Evolutionary conservation across 2,888 invertebrate species (phyloP).

Genomic region (Amorpha juglandis): DNA sequence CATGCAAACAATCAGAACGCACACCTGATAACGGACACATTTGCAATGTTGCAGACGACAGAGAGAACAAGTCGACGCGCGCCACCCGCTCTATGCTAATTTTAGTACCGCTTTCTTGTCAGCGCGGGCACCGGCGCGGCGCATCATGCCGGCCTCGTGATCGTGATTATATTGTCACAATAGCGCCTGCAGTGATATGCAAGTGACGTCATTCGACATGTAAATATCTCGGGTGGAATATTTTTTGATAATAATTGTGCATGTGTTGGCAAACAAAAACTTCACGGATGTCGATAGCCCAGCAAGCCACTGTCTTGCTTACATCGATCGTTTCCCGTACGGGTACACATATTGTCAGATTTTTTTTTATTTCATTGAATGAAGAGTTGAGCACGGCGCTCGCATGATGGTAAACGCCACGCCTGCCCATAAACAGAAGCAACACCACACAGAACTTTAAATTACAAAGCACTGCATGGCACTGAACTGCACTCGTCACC

Average conservation of each 20-base stretch:
- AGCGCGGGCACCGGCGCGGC: background rate
- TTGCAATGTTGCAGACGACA: constrained; percentile 7
- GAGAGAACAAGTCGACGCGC: constrained; percentile 19
- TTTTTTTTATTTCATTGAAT: no score
- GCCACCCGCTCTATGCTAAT: background rate
- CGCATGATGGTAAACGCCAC: no score
- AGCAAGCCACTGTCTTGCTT: no score
- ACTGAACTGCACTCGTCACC: no score
- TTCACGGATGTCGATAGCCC: background rate
- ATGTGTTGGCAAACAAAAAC: constrained; percentile 4
- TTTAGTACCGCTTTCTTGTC: constrained; percentile 21
- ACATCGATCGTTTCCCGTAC: no score
- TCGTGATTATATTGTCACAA: background rate
- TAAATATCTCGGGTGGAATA: background rate
- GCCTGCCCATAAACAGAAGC: no score
- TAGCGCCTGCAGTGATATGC: background rate
- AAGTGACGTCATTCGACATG: constrained; percentile 9
- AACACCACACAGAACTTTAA: no score
- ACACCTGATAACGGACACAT: background rate
- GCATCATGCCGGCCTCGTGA: constrained; percentile 8
- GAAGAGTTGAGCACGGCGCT: no score
- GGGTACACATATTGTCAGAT: no score
- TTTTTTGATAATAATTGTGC: constrained; percentile 1
- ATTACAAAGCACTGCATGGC: no score
- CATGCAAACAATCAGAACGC: constrained; percentile 9